phyloP scores from a whole-genome alignment of 2,797 vertebrate species.

The Tangara arthus region DNA sequence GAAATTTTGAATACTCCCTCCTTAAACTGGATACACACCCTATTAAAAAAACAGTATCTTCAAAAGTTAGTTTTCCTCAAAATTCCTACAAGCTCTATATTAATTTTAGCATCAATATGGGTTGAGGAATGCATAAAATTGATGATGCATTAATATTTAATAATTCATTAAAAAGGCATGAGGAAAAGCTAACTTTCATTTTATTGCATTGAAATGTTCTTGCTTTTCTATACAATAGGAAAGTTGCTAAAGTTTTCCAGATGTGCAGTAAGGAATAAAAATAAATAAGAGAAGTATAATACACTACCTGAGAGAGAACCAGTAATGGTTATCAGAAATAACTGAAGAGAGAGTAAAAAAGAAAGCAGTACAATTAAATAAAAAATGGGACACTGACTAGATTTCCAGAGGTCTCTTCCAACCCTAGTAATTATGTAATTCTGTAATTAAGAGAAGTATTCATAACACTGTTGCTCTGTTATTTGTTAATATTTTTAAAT shows the following conservation, averaged over 20 bases:
- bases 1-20: not conserved
- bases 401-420: not conserved
- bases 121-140: not conserved
- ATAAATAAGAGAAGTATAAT: not conserved
- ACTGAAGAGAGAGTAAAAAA: not conserved
- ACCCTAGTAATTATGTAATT: not conserved
- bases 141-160: not conserved
- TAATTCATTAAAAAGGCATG: not conserved
- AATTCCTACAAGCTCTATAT: not conserved
- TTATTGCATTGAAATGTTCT: not conserved
- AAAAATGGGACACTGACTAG: not conserved
- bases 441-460: not conserved
- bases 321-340: not conserved
- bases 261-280: not conserved
- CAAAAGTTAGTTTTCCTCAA: not conserved
- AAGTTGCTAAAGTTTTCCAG: not conserved
- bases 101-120: not conserved
- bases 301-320: not conserved
- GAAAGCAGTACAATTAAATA: not conserved
- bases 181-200: not conserved
- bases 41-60: not conserved
- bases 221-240: not conserved
- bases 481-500: not conserved
- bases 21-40: not conserved
- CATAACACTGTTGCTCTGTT: not conserved